Percentiles rank a stretch among this genome's conserved stretches.
phyloP scores from a whole-genome alignment of 2,888 invertebrate genomes.

The Pogonocherus hispidulus region DNA sequence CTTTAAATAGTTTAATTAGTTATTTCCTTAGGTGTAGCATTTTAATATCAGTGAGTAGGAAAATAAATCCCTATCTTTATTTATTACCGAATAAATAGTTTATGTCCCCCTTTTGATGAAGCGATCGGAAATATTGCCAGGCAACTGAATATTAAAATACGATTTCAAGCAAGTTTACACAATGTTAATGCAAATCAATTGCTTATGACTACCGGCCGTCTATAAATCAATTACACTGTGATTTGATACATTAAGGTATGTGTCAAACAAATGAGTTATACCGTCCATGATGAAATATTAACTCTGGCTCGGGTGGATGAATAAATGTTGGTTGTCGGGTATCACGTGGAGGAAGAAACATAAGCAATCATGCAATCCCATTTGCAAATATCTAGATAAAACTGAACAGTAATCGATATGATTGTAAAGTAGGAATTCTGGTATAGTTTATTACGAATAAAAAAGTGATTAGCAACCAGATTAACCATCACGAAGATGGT shows the following conservation, averaged over 20 bases:
- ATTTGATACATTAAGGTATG: constrained; percentile 69
- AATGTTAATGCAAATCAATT: constrained; percentile 69
- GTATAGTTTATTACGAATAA: no score
- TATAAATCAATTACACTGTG: constrained; percentile 68
- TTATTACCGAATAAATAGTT: no score
- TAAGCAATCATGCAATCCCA: constrained; percentile 8
- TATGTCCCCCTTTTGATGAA: no score
- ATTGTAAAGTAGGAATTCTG: no score
- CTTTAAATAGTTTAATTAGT: no score
- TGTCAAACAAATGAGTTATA: constrained; percentile 65
- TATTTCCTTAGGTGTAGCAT: no score
- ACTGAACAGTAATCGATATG: no score
- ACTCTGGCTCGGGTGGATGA: constrained; percentile 57
- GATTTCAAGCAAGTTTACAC: constrained; percentile 66
- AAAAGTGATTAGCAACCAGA: no score
- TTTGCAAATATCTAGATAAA: constrained; percentile 6
- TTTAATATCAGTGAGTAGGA: no score
- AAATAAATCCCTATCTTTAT: no score
- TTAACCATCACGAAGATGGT: no score
- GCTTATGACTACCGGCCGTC: constrained; percentile 66
- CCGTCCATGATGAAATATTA: constrained; percentile 66
- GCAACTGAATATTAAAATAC: constrained; percentile 64
- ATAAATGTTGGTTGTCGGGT: constrained; percentile 43
- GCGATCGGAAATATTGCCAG: constrained; percentile 48
- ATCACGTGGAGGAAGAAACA: constrained; percentile 29